Evolutionary conservation across 2,888 invertebrate genomes (phyloP), one percentile per base, ranked within the genome.

Genomic region (Harpagoxenus sublaevis): DNA sequence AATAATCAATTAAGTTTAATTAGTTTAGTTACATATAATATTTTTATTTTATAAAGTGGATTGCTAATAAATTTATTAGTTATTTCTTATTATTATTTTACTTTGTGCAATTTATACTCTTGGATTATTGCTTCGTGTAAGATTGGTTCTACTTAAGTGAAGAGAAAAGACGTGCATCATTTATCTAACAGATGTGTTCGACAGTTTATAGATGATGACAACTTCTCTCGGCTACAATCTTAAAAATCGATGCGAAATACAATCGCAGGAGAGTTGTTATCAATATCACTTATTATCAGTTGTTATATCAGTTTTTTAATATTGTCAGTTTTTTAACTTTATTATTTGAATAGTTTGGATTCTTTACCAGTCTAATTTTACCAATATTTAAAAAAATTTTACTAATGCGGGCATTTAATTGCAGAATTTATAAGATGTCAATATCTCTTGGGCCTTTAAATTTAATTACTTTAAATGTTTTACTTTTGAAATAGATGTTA

Each of bases 321-420:
- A 23, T 23, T 23, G 23, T 57, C 48, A 84, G 66, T 81, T 71
- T 60, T 10, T 10, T 18, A 81, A 81, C 75, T 84, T 87, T 31
- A 60, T 77, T 84, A 63, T 73, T 77, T 84, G 28, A 71, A 62
- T 74, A 73, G 79, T 79, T 82, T 42, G 35, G 39, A 70, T 53
- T 79, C 55, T 39, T 35, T 31, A 35, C 12, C 42, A 28, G 15
- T 23, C 18, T 70, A 55, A 83, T 57, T 66, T 23, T 55, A 48
- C 62, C 42, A 53, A 51, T 60, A 42, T 60, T 65, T 55, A 39
- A 28, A 1, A 31, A 66, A 78, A 66, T 84, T 75, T 28, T 45
- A 45, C 45, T 53, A 75, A 75, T 63, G 31, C n/a, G 35, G n/a
- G 8, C 31, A 70, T 45, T 70, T 18, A 1, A 18, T 48, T 4